Conservation (phyloP, 2,888 invertebrate species). For the Blastobasis lacticolella region DNA sequence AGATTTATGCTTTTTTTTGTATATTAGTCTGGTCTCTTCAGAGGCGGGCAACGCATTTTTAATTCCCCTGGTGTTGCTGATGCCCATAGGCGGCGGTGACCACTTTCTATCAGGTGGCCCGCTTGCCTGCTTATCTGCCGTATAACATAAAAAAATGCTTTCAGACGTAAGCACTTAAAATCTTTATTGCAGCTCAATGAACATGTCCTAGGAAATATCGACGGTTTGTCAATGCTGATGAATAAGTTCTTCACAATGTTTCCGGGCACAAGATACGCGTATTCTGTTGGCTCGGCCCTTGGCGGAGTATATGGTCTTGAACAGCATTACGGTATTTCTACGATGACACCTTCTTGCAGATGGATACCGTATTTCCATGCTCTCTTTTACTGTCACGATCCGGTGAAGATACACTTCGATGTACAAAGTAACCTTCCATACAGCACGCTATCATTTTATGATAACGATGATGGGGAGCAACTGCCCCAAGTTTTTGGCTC, state of each 20-base stretch:
- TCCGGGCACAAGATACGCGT: conserved; percentile 46
- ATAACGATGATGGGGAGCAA: conserved; percentile 45
- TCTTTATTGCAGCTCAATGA: conserved; percentile 43
- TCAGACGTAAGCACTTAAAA: no score
- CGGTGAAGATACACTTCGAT: conserved; percentile 55
- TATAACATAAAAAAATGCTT: no score
- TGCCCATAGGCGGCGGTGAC: no score
- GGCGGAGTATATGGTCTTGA: conserved; percentile 40
- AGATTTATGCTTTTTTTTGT: no score
- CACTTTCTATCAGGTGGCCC: no score
- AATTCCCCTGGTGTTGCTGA: no score
- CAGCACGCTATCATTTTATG: conserved; percentile 39
- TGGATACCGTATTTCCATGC: conserved; percentile 63
- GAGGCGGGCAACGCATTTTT: no score
- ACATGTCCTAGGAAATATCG: conserved; percentile 45
- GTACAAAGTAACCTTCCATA: conserved; percentile 36
- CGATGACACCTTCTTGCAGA: conserved; percentile 36
- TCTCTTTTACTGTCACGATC: conserved; percentile 47
- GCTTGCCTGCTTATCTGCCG: no score
- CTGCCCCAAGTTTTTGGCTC: conserved; percentile 45
- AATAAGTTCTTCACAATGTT: conserved; percentile 55
- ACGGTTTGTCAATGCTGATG: conserved; percentile 47
- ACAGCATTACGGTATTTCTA: conserved; percentile 33
- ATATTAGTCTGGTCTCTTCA: no score
- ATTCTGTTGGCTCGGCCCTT: conserved; percentile 51